Base-by-base conservation (phyloP, 1,140 invertebrate species). In the Macrocentrus cingulum region DNA sequence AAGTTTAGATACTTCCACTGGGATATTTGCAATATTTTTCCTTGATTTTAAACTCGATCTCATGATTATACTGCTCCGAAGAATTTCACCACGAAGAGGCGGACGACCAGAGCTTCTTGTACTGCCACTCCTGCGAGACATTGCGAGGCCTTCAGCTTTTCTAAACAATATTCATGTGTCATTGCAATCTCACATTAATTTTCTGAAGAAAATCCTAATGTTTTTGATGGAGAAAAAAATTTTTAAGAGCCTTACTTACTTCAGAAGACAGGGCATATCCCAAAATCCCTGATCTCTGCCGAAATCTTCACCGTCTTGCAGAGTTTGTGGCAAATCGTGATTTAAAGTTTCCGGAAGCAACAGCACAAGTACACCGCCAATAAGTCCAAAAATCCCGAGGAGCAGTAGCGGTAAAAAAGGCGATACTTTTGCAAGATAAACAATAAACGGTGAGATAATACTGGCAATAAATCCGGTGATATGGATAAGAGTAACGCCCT, bases 391-490 rank as follows among this genome's bases (percentile, higher is more conserved):
- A 0, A 81, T 74, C 1, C 91, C 91, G 29, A 95, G 76, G 8
- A 93, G 85, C 0, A 91, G 64, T 0, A 94, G 78, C 0, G 91
- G 91, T 0, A 94, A 76, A 0, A 85, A 77, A 5, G 84, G 76
- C 0, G 87, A 87, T 6, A 90, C 79, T 39, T 85, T 84, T 1
- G 84, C 87, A 83, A 92, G 79, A 69, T 91, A 91, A 16, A 93
- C 89, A 6, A 94, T 86, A 62, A 91, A 91, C 0, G 91, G 91
- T 0, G 90, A 87, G 0, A 92, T 68, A 50, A 93, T 88, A 55
- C 88, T 91, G 1, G 90, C 89, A 0, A 91, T 86, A 65, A 92
- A 93, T 22, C 92, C 92, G 80, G 90, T 88, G 39, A 93, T 92
- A 64, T 93, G 91, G 49, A 93, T 91, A 0, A 91, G 75, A 11